Percentiles rank a stretch among this genome's conserved stretches.
Evolutionary conservation across 2,888 invertebrate genomes (phyloP).

Genomic region (Amblyteles armatorius): DNA sequence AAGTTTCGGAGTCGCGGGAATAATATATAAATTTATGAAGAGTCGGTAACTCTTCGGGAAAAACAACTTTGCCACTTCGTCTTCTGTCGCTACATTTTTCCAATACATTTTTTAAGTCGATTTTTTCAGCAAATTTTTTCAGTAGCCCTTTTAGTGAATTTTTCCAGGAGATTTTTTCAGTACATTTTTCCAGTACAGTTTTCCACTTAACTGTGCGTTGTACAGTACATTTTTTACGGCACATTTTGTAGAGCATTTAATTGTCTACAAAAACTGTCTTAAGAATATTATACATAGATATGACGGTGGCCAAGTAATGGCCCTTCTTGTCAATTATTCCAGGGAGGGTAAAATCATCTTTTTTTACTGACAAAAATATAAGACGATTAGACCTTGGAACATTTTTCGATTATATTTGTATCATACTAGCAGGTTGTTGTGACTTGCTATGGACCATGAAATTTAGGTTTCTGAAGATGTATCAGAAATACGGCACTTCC

Average conservation of each 20-base stretch:
- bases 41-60: background rate
- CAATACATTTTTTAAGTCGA: background rate
- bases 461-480: too few relatives aligned
- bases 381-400: too few relatives aligned
- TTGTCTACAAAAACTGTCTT: background rate
- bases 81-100: background rate
- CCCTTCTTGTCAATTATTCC: background rate
- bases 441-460: too few relatives aligned
- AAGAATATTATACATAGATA: background rate
- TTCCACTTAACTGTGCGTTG: background rate
- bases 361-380: background rate
- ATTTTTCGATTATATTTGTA: too few relatives aligned
- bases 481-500: too few relatives aligned
- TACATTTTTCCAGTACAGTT: background rate
- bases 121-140: too few relatives aligned
- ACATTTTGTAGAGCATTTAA: background rate
- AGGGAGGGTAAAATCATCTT: background rate
- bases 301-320: background rate
- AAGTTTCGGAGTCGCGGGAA: slow-evolving; percentile 11
- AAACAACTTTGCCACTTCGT: background rate
- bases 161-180: too few relatives aligned
- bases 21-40: background rate
- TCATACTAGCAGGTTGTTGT: too few relatives aligned
- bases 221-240: background rate
- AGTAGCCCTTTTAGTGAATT: too few relatives aligned